Percentiles rank a stretch among this genome's conserved stretches.
These are phyloP conservation scores for Athalia circularis DNA, from an alignment of 2,888 invertebrate species.

Conservation along the genomic window DNA sequence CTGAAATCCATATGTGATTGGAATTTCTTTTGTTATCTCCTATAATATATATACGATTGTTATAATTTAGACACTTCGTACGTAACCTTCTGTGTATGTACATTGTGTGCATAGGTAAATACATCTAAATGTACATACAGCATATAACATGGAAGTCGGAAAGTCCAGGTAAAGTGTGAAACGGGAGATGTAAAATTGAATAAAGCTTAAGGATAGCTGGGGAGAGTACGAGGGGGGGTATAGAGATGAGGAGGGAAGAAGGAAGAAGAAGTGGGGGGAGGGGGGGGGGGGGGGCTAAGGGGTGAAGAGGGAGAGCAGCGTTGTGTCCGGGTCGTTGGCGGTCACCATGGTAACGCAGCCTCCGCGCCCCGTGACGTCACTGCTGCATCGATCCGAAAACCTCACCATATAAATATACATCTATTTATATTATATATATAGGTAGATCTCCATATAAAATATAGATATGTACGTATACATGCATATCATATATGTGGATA, in stretches of 20 bases:
- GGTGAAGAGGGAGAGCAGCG: slow-evolving; percentile 47
- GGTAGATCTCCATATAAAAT: too few species aligned
- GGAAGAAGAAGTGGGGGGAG: not conserved
- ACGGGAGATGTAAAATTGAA: slow-evolving; percentile 43
- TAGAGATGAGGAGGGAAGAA: not conserved
- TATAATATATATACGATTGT: too few species aligned
- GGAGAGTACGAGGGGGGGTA: slow-evolving; percentile 23
- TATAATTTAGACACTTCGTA: too few species aligned
- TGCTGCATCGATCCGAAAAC: slow-evolving; percentile 71
- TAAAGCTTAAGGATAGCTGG: slow-evolving; percentile 35
- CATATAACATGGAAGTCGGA: not conserved
- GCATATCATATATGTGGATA: too few species aligned
- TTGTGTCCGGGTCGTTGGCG: slow-evolving; percentile 72
- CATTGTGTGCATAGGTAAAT: not conserved
- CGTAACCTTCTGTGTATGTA: not conserved
- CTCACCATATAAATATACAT: not conserved
- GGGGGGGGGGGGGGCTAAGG: not conserved
- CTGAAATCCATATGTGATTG: too few species aligned
- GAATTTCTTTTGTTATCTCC: too few species aligned
- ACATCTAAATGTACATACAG: not conserved
- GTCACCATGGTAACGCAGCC: slow-evolving; percentile 73
- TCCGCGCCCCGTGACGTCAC: slow-evolving; percentile 73
- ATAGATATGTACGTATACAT: too few species aligned
- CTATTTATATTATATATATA: too few species aligned
- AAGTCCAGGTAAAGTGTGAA: slow-evolving; percentile 45